These are phyloP conservation scores for Pissodes strobi DNA, from an alignment of 1,140 invertebrate genomes.

Conservation along the genomic window DNA sequence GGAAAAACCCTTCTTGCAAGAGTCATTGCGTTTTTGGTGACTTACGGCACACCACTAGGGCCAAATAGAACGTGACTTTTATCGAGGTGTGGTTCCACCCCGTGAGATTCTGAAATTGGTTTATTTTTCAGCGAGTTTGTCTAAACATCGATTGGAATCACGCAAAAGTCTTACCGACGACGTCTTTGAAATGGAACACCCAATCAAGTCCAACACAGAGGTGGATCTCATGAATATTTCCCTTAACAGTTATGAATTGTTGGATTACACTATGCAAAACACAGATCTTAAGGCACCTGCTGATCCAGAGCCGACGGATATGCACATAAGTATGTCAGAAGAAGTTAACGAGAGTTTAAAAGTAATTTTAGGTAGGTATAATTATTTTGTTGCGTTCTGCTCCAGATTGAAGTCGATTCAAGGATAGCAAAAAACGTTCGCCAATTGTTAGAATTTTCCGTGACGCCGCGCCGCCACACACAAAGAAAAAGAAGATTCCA, in stretches of 20 bases:
- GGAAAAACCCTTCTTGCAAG: too few species aligned
- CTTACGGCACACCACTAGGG: too few species aligned
- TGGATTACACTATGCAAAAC: slow-evolving; percentile 54
- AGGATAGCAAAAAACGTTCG: too few species aligned
- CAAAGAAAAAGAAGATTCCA: too few species aligned
- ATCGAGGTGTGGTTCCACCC: too few species aligned
- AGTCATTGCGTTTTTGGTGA: too few species aligned
- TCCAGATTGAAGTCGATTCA: too few species aligned
- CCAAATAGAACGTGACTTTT: too few species aligned
- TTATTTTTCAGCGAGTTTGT: neutral
- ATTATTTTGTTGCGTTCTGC: too few species aligned
- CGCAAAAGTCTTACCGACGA: slow-evolving; percentile 40
- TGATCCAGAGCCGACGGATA: slow-evolving; percentile 40
- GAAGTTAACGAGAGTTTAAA: slow-evolving; percentile 54
- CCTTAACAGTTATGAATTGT: slow-evolving; percentile 53
- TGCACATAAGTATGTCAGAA: slow-evolving; percentile 54
- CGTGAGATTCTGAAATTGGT: too few species aligned
- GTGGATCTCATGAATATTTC: slow-evolving; percentile 53
- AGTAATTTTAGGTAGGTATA: slow-evolving; percentile 29
- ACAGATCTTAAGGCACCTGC: slow-evolving; percentile 20
- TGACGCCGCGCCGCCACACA: too few species aligned
- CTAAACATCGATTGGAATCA: slow-evolving; percentile 5
- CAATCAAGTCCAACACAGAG: slow-evolving; percentile 43
- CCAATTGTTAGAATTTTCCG: too few species aligned
- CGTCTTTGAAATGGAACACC: slow-evolving; percentile 50